These are phyloP conservation scores for Athalia cordata DNA, from an alignment of 2,888 invertebrate genomes.

Conservation along the genomic window DNA sequence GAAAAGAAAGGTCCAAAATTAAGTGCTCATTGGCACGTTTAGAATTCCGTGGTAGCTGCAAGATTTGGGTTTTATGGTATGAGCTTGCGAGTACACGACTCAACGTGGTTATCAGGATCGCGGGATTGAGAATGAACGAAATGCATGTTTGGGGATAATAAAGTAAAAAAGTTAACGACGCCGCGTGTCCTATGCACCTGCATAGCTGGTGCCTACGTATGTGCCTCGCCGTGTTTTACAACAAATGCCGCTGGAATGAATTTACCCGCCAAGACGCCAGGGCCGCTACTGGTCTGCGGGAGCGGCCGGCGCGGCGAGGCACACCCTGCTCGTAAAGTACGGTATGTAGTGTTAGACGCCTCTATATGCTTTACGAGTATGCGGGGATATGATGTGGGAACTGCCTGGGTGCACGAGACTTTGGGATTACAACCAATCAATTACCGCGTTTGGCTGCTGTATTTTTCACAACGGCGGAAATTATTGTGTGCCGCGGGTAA, in stretches of 20 bases:
- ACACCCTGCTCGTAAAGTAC: slow-evolving; percentile 38
- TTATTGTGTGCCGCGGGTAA: slow-evolving; percentile 51
- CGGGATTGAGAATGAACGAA: slow-evolving; percentile 15
- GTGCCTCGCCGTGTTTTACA: not conserved
- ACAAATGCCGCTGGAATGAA: slow-evolving; percentile 31
- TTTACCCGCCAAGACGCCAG: slow-evolving; percentile 36
- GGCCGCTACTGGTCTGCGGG: not conserved
- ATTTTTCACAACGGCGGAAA: slow-evolving; percentile 48
- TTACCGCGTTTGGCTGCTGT: slow-evolving; percentile 50
- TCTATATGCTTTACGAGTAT: slow-evolving; percentile 17
- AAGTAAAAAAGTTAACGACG: slow-evolving; percentile 25
- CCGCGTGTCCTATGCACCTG: slow-evolving; percentile 6
- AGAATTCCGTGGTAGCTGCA: not conserved
- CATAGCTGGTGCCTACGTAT: not conserved
- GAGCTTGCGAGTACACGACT: not conserved
- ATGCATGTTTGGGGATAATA: slow-evolving; percentile 19
- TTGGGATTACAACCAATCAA: slow-evolving; percentile 59
- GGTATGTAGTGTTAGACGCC: slow-evolving; percentile 35
- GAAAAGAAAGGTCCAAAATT: slow-evolving; percentile 10
- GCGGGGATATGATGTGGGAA: slow-evolving; percentile 46
- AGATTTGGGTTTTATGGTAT: not conserved
- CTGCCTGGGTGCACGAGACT: slow-evolving; percentile 55
- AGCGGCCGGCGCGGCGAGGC: slow-evolving; percentile 37
- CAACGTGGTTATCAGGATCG: slow-evolving; percentile 12
- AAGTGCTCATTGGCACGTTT: slow-evolving; percentile 22